phyloP scores from a whole-genome alignment of 2,113 vertebrate species.

The Danionella cerebrum region DNA sequence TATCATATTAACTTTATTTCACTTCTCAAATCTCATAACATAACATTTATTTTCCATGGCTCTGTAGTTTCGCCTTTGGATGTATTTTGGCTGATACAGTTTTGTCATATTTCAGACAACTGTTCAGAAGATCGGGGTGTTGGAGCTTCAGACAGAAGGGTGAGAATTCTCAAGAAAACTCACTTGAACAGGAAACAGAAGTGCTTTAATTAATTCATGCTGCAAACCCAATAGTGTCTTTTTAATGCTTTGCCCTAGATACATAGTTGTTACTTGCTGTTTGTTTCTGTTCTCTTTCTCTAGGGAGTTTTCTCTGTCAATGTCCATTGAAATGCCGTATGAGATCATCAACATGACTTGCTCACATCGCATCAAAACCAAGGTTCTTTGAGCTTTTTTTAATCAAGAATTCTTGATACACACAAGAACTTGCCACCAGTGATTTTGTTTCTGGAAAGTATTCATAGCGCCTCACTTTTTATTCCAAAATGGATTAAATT shows the following conservation, averaged over 20 bases:
- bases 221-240: not conserved
- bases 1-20: no score
- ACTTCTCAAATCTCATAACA: no score
- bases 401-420: no score
- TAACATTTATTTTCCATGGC: no score
- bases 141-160: slow-evolving; percentile 58
- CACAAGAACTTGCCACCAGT: no score
- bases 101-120: slow-evolving; percentile 49
- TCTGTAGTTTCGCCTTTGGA: no score
- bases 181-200: not conserved
- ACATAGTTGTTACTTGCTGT: no score
- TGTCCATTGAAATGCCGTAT: slow-evolving; percentile 74
- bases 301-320: slow-evolving; percentile 66
- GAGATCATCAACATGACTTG: slow-evolving; percentile 61
- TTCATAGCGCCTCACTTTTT: no score
- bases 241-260: not conserved
- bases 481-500: no score
- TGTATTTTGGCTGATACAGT: not conserved
- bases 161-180: slow-evolving; percentile 46
- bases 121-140: slow-evolving; percentile 69
- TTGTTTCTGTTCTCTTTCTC: not conserved
- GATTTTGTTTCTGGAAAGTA: no score
- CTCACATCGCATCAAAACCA: slow-evolving; percentile 68
- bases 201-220: not conserved
- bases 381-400: no score